A percentile compares a stretch with the other conserved stretches of the same genome.
Conservation (phyloP, 1,140 invertebrate species). For the Caerostris extrusa region DNA sequence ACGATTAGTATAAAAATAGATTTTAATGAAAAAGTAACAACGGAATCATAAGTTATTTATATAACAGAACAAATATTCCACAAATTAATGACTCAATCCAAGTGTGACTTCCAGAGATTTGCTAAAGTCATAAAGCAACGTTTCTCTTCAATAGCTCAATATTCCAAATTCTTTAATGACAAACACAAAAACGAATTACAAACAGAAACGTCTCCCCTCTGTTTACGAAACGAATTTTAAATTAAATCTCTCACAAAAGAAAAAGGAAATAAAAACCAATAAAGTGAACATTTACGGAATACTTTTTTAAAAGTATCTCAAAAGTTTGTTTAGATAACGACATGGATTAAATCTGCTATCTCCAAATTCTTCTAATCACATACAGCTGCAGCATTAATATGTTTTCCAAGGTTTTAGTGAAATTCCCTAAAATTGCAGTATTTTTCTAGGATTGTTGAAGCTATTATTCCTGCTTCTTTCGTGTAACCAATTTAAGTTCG, state of each 20-base stretch:
- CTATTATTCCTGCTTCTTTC: neutral
- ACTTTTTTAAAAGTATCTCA: neutral
- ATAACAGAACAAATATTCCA: too few species aligned
- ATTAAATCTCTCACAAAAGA: neutral
- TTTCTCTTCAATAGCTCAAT: too few species aligned
- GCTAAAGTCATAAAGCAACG: too few species aligned
- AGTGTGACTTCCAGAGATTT: too few species aligned
- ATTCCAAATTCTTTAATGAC: neutral
- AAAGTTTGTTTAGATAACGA: constrained; percentile 5
- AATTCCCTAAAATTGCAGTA: constrained; percentile 5
- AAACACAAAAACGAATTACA: neutral
- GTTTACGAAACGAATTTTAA: neutral
- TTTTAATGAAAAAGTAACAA: too few species aligned
- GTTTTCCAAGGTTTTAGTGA: constrained; percentile 2
- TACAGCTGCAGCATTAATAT: neutral
- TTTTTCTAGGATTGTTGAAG: neutral
- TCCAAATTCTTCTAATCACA: neutral
- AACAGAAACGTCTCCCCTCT: neutral
- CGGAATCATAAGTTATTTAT: too few species aligned
- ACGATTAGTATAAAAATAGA: too few species aligned
- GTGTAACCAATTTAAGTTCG: neutral
- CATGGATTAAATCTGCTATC: neutral
- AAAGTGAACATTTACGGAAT: constrained; percentile 8
- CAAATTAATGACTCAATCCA: too few species aligned
- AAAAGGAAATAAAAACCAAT: too few species aligned